A percentile compares a stretch with the other conserved stretches of the same genome.
Conservation (phyloP, 2,888 invertebrate species). For the Congeria kusceri region DNA sequence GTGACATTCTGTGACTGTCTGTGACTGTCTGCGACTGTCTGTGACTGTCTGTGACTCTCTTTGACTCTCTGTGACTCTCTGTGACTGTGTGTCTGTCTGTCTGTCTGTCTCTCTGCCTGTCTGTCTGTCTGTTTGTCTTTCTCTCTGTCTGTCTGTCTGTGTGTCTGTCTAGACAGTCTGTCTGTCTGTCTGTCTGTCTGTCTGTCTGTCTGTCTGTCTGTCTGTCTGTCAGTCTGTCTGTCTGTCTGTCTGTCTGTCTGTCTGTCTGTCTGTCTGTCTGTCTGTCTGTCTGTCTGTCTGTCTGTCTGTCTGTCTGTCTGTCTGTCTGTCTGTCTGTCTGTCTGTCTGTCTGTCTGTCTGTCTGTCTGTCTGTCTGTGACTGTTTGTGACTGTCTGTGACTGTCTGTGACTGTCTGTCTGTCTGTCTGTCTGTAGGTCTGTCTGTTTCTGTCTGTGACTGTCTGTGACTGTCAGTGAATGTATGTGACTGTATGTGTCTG, state of each 20-base stretch:
- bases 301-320: slow-evolving; percentile 2
- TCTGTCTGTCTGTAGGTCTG: too few relatives aligned
- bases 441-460: background rate
- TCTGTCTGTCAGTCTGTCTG: slow-evolving; percentile 17
- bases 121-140: slow-evolving; percentile 14
- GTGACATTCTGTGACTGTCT: too few relatives aligned
- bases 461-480: background rate
- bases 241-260: slow-evolving; percentile 17
- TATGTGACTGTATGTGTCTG: too few relatives aligned
- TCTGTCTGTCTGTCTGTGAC: too few relatives aligned
- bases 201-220: slow-evolving; percentile 17
- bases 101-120: too few relatives aligned
- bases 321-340: slow-evolving; percentile 2
- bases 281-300: slow-evolving; percentile 17
- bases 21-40: too few relatives aligned
- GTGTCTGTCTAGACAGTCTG: slow-evolving; percentile 16
- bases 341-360: background rate
- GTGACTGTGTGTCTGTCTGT: too few relatives aligned
- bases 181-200: slow-evolving; percentile 17
- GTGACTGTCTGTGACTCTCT: slow-evolving; percentile 11
- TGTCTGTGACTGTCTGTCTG: too few relatives aligned
- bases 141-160: slow-evolving; percentile 16
- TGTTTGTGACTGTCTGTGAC: too few relatives aligned
- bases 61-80: too few relatives aligned
- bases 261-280: slow-evolving; percentile 17